These are phyloP conservation scores for Melipona beecheii DNA, from an alignment of 2,888 invertebrate species.

Conservation along the genomic window DNA sequence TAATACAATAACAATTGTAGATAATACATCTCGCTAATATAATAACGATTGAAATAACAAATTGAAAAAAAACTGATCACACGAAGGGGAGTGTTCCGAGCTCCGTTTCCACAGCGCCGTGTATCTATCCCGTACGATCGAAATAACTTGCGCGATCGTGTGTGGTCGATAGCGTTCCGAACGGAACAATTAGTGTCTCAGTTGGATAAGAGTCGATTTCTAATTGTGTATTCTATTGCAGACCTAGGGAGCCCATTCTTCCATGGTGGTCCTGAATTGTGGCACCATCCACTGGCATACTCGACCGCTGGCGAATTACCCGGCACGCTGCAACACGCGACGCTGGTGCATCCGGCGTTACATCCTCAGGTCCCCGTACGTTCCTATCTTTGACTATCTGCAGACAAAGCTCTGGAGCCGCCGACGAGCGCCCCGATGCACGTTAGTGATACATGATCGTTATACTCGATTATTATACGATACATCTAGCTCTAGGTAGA, in stretches of 20 bases:
- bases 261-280: constrained; percentile 96
- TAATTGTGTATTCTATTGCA: constrained; percentile 84
- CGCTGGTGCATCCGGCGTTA: constrained; percentile 98
- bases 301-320: constrained; percentile 93
- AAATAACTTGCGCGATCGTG: background rate
- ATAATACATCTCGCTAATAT: too few species aligned
- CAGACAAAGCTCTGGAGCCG: constrained; percentile 90
- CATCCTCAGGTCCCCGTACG: constrained; percentile 99
- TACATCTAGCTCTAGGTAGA: constrained; percentile 58
- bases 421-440: constrained; percentile 87
- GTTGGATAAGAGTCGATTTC: background rate
- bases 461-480: constrained; percentile 73
- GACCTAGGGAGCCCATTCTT: constrained; percentile 98
- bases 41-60: too few species aligned
- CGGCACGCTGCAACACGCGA: constrained; percentile 93
- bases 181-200: background rate
- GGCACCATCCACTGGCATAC: constrained; percentile 95
- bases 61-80: too few species aligned
- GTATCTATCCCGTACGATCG: too few species aligned
- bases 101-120: too few species aligned
- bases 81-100: too few species aligned
- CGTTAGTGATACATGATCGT: constrained; percentile 85
- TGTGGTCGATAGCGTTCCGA: constrained; percentile 18
- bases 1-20: too few species aligned
- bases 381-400: constrained; percentile 98